A percentile compares a stretch with the other conserved stretches of the same genome.
phyloP scores from a whole-genome alignment of 2,797 vertebrate genomes.

The Tympanoctomys barrerae region DNA sequence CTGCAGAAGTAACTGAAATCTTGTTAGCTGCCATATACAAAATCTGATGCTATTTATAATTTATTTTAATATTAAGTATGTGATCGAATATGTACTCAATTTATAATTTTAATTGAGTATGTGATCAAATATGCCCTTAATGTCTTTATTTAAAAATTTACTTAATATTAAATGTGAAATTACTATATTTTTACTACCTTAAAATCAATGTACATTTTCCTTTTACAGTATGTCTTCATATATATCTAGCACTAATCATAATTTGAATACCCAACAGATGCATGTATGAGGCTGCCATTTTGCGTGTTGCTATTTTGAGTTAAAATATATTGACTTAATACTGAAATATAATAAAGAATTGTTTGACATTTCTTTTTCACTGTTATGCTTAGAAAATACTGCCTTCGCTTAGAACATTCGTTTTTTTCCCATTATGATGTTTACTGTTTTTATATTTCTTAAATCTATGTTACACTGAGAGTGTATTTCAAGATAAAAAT shows the following conservation, averaged over 20 bases:
- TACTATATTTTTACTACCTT: neutral
- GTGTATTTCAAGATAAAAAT: neutral
- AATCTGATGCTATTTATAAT: neutral
- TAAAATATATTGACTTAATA: neutral
- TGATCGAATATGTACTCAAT: neutral
- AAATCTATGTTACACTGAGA: neutral
- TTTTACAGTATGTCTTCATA: too few species aligned
- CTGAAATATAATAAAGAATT: neutral
- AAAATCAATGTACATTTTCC: neutral
- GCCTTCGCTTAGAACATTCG: neutral
- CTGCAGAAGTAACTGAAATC: neutral
- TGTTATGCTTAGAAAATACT: neutral
- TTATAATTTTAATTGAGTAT: neutral
- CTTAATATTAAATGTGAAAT: neutral
- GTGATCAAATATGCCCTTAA: neutral
- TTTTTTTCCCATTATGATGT: neutral
- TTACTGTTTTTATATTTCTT: neutral
- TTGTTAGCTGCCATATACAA: neutral
- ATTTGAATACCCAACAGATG: neutral
- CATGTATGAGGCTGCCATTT: neutral
- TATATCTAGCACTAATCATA: neutral
- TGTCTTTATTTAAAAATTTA: neutral
- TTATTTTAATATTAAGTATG: constrained; percentile 4
- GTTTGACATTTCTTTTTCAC: neutral
- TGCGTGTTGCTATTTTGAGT: neutral